Conservation (phyloP, 2,888 invertebrate species). For the Drosophila tanythrix region DNA sequence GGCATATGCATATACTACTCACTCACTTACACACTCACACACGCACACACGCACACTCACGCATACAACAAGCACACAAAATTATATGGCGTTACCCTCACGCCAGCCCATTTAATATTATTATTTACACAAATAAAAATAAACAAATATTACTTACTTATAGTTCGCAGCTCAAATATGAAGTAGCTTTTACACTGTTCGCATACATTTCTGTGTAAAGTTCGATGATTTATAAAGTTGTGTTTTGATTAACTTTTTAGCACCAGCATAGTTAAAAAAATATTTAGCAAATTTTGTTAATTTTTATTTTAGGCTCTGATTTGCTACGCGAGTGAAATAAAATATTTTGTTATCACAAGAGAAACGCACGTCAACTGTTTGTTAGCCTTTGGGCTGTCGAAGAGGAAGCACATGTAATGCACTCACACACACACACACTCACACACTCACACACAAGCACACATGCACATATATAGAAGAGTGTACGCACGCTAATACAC, state of each 20-base stretch:
- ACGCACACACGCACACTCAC: slow-evolving; percentile 3
- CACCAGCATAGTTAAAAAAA: slow-evolving; percentile 44
- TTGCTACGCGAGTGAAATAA: slow-evolving; percentile 33
- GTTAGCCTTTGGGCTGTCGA: slow-evolving; percentile 46
- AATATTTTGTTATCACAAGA: slow-evolving; percentile 64
- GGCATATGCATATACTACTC: neutral
- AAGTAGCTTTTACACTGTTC: slow-evolving; percentile 4
- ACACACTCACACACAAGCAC: slow-evolving; percentile 10
- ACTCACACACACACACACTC: slow-evolving; percentile 25
- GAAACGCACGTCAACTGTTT: slow-evolving; percentile 70
- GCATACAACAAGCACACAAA: neutral
- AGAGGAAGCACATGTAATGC: slow-evolving; percentile 63
- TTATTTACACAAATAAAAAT: neutral
- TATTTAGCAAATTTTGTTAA: slow-evolving; percentile 38
- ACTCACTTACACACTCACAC: slow-evolving; percentile 1
- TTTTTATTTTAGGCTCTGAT: slow-evolving; percentile 14
- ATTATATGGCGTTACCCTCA: neutral
- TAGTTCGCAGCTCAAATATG: neutral
- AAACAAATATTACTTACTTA: slow-evolving; percentile 24
- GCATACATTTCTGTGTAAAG: slow-evolving; percentile 5
- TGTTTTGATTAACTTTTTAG: slow-evolving; percentile 35
- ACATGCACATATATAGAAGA: slow-evolving; percentile 10
- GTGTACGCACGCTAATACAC: slow-evolving; percentile 5
- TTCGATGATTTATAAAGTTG: neutral
- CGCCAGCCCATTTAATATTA: neutral